These are phyloP conservation scores for Psammodynastes pulverulentus DNA, from an alignment of 2,113 vertebrate species.

Conservation along the genomic window DNA sequence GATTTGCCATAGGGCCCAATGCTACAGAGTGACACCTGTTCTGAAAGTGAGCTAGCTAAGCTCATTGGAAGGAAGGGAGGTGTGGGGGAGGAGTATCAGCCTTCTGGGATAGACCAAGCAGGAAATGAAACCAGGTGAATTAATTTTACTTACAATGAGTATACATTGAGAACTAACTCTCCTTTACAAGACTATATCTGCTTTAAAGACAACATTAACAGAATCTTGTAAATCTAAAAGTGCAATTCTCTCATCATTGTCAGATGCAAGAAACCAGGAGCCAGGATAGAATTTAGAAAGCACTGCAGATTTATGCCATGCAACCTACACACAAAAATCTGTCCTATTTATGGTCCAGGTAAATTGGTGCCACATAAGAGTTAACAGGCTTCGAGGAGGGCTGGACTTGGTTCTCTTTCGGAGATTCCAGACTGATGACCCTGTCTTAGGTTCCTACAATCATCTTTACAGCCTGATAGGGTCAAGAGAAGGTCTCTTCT, in stretches of 20 bases:
- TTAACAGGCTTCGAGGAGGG: neutral
- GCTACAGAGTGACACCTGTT: neutral
- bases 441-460: neutral
- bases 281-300: neutral
- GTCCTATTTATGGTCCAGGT: neutral
- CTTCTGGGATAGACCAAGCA: neutral
- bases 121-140: neutral
- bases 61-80: neutral
- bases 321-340: neutral
- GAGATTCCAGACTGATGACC: neutral
- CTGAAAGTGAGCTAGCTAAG: neutral
- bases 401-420: neutral
- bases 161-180: neutral
- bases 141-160: neutral
- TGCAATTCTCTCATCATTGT: neutral
- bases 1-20: neutral
- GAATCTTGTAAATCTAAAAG: neutral
- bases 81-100: neutral
- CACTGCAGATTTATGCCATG: neutral
- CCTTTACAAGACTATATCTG: neutral
- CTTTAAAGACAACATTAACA: neutral
- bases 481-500: no score
- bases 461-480: neutral
- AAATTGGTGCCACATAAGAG: no score
- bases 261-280: neutral